Conservation (phyloP, 2,113 vertebrate species). For the Anarhynchus alexandrinus region DNA sequence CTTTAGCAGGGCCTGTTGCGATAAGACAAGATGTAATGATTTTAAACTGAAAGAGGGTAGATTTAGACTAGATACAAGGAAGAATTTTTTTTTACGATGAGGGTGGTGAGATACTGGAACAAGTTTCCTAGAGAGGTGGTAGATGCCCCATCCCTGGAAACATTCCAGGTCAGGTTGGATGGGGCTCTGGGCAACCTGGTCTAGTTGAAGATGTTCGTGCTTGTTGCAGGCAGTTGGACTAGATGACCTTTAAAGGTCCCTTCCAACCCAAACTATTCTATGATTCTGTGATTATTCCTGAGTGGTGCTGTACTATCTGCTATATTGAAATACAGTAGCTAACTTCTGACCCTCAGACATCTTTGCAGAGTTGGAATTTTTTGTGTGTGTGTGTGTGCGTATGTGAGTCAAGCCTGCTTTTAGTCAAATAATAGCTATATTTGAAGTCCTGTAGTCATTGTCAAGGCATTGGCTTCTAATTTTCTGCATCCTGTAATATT, state of each 20-base stretch:
- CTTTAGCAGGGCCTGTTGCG: not conserved
- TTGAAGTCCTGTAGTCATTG: not conserved
- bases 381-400: not conserved
- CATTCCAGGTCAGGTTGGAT: not conserved
- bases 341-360: not conserved
- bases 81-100: not conserved
- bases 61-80: not conserved
- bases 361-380: not conserved
- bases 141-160: not conserved
- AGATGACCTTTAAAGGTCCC: not conserved
- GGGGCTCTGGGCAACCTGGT: not conserved
- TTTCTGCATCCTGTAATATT: not conserved
- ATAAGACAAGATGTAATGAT: not conserved
- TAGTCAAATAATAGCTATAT: not conserved
- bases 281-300: not conserved
- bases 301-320: not conserved
- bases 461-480: not conserved
- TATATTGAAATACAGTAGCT: not conserved
- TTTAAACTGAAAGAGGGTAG: not conserved
- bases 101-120: not conserved
- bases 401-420: not conserved
- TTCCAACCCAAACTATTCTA: not conserved
- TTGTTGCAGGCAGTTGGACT: not conserved
- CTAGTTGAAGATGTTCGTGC: not conserved
- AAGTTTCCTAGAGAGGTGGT: not conserved